Conservation (phyloP, 2,797 vertebrate genomes). For the Enteromius unitaeniatus region DNA sequence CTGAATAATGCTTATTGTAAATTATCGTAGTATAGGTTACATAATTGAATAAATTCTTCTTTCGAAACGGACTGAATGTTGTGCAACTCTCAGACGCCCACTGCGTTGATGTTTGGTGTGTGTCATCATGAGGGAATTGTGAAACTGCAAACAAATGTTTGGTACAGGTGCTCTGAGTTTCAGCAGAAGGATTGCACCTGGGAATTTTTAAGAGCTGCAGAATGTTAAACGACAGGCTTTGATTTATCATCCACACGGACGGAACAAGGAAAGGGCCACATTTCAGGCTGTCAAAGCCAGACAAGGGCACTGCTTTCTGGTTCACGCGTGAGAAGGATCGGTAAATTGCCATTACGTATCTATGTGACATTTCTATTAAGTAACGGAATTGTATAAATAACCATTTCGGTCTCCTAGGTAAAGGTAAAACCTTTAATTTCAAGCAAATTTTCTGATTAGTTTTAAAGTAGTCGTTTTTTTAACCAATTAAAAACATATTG, state of each 20-base stretch:
- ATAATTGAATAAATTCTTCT: neutral
- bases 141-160: conserved; percentile 29
- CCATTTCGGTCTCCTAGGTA: neutral
- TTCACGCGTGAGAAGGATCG: neutral
- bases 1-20: neutral
- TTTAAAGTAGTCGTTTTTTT: neutral
- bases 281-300: conserved; percentile 3
- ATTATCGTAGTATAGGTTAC: neutral
- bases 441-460: neutral
- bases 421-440: neutral
- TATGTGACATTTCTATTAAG: neutral
- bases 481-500: too few relatives aligned
- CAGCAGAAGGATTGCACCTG: conserved; percentile 9
- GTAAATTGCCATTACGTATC: neutral
- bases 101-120: neutral
- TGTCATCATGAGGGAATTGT: neutral
- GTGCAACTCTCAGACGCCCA: neutral
- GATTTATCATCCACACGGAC: neutral
- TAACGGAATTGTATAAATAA: too few relatives aligned
- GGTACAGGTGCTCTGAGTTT: neutral
- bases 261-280: neutral
- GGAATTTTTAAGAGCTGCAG: neutral
- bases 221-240: neutral
- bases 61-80: neutral
- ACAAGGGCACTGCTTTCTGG: neutral